These are phyloP conservation scores for Meandrina meandrites DNA, from an alignment of 92 coral and sea anemone genomes.

Conservation along the genomic window DNA sequence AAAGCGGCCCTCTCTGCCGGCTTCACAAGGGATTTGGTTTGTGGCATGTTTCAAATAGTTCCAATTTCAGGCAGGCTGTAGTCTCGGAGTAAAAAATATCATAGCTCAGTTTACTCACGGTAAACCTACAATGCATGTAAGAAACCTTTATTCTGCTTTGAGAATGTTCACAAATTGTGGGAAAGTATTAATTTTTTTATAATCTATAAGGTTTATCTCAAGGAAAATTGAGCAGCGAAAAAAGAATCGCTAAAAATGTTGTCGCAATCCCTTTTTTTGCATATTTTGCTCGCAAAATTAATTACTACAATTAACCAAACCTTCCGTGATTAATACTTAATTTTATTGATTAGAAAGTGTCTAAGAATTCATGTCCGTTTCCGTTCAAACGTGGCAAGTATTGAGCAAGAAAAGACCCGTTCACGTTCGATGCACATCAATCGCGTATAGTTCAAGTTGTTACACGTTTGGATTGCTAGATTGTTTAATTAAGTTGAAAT, in stretches of 20 bases:
- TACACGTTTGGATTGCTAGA: background rate
- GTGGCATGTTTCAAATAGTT: background rate
- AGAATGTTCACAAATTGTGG: background rate
- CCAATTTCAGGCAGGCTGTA: background rate
- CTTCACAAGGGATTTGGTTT: background rate
- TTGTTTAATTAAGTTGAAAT: background rate
- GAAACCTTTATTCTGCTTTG: background rate
- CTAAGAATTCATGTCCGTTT: background rate
- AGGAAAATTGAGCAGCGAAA: too few species aligned
- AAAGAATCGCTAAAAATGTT: background rate
- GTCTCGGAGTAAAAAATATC: background rate
- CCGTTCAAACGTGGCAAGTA: background rate
- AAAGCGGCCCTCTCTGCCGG: background rate
- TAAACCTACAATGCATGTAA: too few species aligned
- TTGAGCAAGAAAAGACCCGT: background rate
- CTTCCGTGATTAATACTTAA: background rate
- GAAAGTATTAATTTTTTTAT: too few species aligned
- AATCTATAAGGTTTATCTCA: background rate
- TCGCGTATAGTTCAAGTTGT: background rate
- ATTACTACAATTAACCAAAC: background rate
- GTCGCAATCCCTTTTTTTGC: background rate
- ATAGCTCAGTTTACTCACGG: too few species aligned
- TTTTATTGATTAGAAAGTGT: background rate
- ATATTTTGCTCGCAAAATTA: background rate
- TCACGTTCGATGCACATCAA: background rate